Evolutionary conservation across 2,888 invertebrate genomes (phyloP), one percentile per base, ranked within the genome.

Genomic region (Petrolisthes manimaculis): DNA sequence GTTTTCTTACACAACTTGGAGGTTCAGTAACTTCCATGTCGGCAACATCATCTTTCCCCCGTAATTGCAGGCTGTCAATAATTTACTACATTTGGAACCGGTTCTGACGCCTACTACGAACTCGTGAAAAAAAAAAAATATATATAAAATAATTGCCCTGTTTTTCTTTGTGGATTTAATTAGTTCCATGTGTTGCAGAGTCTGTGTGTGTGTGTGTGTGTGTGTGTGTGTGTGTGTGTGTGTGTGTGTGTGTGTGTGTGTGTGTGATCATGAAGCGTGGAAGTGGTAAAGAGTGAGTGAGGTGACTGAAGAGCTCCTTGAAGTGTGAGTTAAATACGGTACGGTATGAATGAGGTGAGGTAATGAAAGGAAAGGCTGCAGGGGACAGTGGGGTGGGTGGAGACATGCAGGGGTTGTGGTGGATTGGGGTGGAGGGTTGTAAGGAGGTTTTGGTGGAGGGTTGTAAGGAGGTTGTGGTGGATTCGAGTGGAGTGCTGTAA

Each of bases 241-340:
- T 84, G 74, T 75, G 54, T 84, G 75, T 84, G 75, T 84, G 53
- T 84, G 55, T 79, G 54, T 79, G 80, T 80, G 81, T 81, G 81
- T 81, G 61, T 81, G 81, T 81, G 55, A 61, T 21, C 61, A 14
- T 54, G 55, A 56, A 37, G 37, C 12, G 24, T 55, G 37, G 78
- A 18, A 1, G 12, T 12, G 37, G 51, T 53, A 77, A 37, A 37
- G 37, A 37, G 37, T 37, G 37, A 37, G 37, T 37, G 37, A 37
- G 37, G 37, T 37, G 37, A 37, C 37, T 67, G 67, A 14, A 14
- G 18, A 14, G 67, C 14, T 67, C 18, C 67, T 12, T 12, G 18
- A 18, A 18, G 18, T 18, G 18, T 14, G 67, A 67, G 67, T 67
- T 67, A 67, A 14, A 67, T 67, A 1, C 1, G 12, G 0, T 14